Percentiles rank a stretch among this genome's conserved stretches.
phyloP scores from a whole-genome alignment of 2,888 invertebrate genomes.

The Nemotelus pantherinus region DNA sequence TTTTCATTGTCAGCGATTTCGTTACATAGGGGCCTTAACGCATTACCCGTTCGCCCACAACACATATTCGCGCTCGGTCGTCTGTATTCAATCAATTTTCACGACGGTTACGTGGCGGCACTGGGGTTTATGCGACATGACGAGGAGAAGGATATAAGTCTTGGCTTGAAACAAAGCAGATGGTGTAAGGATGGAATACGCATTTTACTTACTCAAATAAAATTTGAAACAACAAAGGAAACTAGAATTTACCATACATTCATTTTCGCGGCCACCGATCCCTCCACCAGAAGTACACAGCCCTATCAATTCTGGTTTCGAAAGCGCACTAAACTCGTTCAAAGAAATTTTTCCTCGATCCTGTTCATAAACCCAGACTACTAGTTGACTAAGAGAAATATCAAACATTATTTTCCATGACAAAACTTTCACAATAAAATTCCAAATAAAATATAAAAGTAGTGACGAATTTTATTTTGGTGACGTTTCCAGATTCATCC shows the following conservation, averaged over 20 bases:
- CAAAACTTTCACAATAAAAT: conserved; percentile 16
- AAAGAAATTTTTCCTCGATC: too few species aligned
- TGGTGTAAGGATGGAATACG: too few species aligned
- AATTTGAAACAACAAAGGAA: too few species aligned
- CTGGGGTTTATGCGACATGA: not conserved
- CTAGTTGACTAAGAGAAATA: not conserved
- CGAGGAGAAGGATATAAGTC: too few species aligned
- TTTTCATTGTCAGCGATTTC: conserved; percentile 40
- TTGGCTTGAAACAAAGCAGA: too few species aligned
- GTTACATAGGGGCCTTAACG: conserved; percentile 9
- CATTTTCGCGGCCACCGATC: too few species aligned
- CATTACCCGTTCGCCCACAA: not conserved
- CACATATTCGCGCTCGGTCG: not conserved
- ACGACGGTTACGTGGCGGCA: not conserved
- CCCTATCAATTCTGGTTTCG: too few species aligned
- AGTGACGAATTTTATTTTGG: conserved; percentile 12
- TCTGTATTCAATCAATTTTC: conserved; percentile 22
- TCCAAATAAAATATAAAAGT: not conserved
- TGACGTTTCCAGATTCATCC: not conserved
- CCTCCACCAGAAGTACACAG: too few species aligned
- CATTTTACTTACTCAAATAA: too few species aligned
- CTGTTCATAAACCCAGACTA: too few species aligned
- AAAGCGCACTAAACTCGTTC: too few species aligned
- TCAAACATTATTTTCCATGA: not conserved
- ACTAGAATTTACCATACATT: too few species aligned